Evolutionary conservation across 2,888 invertebrate species (phyloP).

Genomic region (Limenitis camilla): DNA sequence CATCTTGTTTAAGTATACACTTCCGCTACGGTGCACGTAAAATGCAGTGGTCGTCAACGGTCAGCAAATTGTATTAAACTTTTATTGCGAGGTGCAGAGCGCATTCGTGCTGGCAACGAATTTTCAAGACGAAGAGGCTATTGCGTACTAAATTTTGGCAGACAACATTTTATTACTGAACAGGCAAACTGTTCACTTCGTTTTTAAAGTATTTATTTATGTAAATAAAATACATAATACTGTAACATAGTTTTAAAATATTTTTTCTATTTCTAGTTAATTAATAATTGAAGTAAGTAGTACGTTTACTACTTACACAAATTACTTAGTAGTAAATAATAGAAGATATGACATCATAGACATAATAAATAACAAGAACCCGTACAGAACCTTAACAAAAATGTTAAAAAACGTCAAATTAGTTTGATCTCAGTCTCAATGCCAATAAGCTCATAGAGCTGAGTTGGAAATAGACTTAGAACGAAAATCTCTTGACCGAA

Average conservation of each 20-base stretch:
- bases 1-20: constrained; percentile 68
- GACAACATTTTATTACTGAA: constrained; percentile 14
- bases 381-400: not conserved
- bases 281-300: too few relatives aligned
- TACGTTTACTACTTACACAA: too few relatives aligned
- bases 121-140: constrained; percentile 24
- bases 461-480: constrained; percentile 49
- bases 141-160: constrained; percentile 15
- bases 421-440: not conserved
- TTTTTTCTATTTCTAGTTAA: too few relatives aligned
- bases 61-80: constrained; percentile 35
- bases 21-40: constrained; percentile 52
- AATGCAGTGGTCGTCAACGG: constrained; percentile 49
- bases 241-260: too few relatives aligned
- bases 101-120: constrained; percentile 28
- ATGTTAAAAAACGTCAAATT: not conserved
- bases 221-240: too few relatives aligned
- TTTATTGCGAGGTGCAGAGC: constrained; percentile 33
- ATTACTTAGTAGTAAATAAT: too few relatives aligned
- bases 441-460: constrained; percentile 22
- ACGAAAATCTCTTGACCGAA: constrained; percentile 51
- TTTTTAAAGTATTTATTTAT: not conserved
- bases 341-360: too few relatives aligned
- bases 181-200: not conserved
- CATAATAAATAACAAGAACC: too few relatives aligned